phyloP scores from a whole-genome alignment of 2,888 invertebrate species.

The Allacma fusca region DNA sequence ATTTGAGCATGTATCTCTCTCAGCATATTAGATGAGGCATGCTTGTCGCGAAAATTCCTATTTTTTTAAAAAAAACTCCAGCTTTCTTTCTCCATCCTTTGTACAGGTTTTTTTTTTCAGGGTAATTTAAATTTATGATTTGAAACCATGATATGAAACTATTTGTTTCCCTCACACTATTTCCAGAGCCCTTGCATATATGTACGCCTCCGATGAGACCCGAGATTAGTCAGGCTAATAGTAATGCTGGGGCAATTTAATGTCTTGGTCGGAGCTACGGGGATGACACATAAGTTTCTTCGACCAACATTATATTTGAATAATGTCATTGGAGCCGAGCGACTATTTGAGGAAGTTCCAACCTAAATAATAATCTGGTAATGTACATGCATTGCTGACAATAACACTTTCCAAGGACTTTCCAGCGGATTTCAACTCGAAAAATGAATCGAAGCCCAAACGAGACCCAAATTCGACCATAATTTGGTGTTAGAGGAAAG shows the following conservation, averaged over 20 bases:
- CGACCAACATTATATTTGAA: not conserved
- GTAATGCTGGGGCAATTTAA: not conserved
- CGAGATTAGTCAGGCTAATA: not conserved
- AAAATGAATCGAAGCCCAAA: not conserved
- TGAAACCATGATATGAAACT: not conserved
- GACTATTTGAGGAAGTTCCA: not conserved
- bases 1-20: not conserved
- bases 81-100: not conserved
- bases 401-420: not conserved
- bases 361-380: not conserved
- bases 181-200: too few species aligned
- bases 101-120: not conserved
- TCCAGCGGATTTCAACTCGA: not conserved
- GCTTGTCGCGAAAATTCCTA: slow-evolving; percentile 1
- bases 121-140: slow-evolving; percentile 15
- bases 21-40: not conserved
- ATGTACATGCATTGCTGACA: not conserved
- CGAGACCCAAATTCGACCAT: not conserved
- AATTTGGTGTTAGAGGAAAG: not conserved
- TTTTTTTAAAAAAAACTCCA: not conserved
- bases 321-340: not conserved
- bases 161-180: too few species aligned
- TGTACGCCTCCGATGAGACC: not conserved
- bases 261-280: not conserved
- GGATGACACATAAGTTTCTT: not conserved